These are phyloP conservation scores for Kryptolebias ocellatus DNA, from an alignment of 2,797 vertebrate genomes.

Conservation along the genomic window DNA sequence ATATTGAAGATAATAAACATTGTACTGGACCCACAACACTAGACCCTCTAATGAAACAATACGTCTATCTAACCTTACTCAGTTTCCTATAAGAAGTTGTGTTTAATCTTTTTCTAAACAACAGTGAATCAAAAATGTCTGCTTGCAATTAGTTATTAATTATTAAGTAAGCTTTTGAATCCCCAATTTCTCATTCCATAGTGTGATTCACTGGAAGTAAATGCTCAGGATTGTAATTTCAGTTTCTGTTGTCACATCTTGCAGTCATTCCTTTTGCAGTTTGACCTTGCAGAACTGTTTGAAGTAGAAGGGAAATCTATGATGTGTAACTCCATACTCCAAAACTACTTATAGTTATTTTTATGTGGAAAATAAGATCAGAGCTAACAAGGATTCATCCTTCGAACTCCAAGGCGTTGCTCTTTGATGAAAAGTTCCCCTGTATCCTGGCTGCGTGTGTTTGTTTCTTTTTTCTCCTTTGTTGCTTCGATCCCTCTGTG, in stretches of 20 bases:
- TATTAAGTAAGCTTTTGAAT: conserved; percentile 33
- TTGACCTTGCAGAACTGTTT: conserved; percentile 33
- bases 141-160: conserved; percentile 25
- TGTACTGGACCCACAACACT: conserved; percentile 20
- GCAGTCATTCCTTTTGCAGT: conserved; percentile 12
- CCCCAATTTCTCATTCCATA: conserved; percentile 7
- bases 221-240: conserved; percentile 10
- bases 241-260: conserved; percentile 22
- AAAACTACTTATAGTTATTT: conserved; percentile 15
- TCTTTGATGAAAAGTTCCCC: conserved; percentile 33
- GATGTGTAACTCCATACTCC: conserved; percentile 1
- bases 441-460: conserved; percentile 33
- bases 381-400: conserved; percentile 29
- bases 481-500: conserved; percentile 21
- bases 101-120: conserved; percentile 52
- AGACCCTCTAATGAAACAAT: conserved; percentile 40
- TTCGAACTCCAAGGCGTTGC: conserved; percentile 33
- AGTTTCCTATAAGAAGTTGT: conserved; percentile 59
- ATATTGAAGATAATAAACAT: conserved; percentile 29
- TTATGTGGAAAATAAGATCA: conserved; percentile 20
- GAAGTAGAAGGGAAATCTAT: conserved; percentile 27
- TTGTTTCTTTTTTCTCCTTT: conserved; percentile 21
- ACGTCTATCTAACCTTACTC: conserved; percentile 35
- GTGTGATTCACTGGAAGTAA: conserved; percentile 1
- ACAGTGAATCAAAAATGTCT: conserved; percentile 37